Conservation (phyloP, 2,797 vertebrate genomes). For the Liparis tanakae region DNA sequence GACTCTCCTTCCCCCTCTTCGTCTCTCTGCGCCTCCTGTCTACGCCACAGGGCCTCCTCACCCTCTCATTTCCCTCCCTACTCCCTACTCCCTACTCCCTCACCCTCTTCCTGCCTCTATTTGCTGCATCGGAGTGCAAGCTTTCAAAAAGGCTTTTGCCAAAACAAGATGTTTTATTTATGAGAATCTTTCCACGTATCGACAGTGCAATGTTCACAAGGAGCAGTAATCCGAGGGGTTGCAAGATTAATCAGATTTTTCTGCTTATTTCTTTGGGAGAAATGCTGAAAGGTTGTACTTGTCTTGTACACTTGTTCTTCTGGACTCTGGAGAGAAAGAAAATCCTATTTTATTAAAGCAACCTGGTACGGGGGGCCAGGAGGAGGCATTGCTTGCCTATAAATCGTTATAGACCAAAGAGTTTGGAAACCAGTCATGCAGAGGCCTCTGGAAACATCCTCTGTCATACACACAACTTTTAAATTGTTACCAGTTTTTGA, state of each 20-base stretch:
- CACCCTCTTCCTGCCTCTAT: constrained; percentile 38
- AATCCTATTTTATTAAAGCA: not conserved
- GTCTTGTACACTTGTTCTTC: not conserved
- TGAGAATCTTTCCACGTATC: not conserved
- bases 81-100: constrained; percentile 39
- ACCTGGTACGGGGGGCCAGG: not conserved
- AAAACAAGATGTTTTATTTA: constrained; percentile 4
- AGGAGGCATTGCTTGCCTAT: not conserved
- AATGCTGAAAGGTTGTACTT: not conserved
- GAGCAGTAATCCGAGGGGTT: not conserved
- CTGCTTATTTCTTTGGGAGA: not conserved
- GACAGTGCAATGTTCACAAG: not conserved
- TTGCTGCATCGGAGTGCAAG: constrained; percentile 18
- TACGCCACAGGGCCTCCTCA: constrained; percentile 47
- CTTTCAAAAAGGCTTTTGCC: constrained; percentile 34
- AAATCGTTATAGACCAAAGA: not conserved
- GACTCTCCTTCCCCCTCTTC: constrained; percentile 39
- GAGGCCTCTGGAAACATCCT: not conserved
- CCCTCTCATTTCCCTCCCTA: constrained; percentile 55
- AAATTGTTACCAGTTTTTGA: not conserved
- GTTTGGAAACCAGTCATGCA: too few relatives aligned
- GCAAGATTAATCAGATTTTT: not conserved
- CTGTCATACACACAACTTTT: not conserved
- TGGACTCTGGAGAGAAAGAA: not conserved
- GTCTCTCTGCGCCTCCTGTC: constrained; percentile 26